Evolutionary conservation across 2,797 vertebrate species (phyloP), one percentile per base, ranked within the genome.

Genomic region (Parotocinclus haroldoi): DNA sequence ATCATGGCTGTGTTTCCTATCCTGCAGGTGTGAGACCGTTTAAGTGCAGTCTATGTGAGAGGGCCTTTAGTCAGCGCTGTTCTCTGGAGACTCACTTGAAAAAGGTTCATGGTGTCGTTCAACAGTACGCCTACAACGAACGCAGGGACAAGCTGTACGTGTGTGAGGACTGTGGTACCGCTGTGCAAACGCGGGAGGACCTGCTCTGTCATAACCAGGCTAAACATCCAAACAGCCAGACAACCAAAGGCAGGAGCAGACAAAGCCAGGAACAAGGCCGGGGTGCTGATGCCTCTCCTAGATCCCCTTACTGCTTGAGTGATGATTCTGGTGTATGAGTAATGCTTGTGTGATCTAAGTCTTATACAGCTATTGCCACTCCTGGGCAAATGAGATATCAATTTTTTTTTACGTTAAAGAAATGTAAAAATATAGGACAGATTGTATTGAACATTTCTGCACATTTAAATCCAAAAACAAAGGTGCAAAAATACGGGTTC

Each of bases 61-160:
- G 93, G 75, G 92, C 92, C 58, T 93, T 93, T 76, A 92, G 91
- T 0, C 92, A 93, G 79, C 90, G 91, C 62, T 93, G 92, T 19
- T 93, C 92, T 1, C 77, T 93, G 71, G 92, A 93, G 74, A 89
- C 90, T 4, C 91, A 93, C 70, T 85, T 91, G 5, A 91, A 89
- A 79, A 93, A 92, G 78, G 92, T 93, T 18, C 92, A 93, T 0
- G 90, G 89, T 0, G 85, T 93, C 45, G 86, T 89, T 79, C 92
- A 92, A 75, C 89, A 91, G 9, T 93, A 91, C 0, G 90, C 88
- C 61, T 92, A 91, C 78, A 93, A 93, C 69, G 89, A 93, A 62
- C 84, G 91, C 17, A 80, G 92, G 27, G 89, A 90, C 56, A 93
- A 93, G 79, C 83, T 92, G 0, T 93, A 90, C 0, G 91, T 93